These are phyloP conservation scores for Neomicropteryx cornuta DNA, from an alignment of 1,140 invertebrate genomes.

Conservation along the genomic window DNA sequence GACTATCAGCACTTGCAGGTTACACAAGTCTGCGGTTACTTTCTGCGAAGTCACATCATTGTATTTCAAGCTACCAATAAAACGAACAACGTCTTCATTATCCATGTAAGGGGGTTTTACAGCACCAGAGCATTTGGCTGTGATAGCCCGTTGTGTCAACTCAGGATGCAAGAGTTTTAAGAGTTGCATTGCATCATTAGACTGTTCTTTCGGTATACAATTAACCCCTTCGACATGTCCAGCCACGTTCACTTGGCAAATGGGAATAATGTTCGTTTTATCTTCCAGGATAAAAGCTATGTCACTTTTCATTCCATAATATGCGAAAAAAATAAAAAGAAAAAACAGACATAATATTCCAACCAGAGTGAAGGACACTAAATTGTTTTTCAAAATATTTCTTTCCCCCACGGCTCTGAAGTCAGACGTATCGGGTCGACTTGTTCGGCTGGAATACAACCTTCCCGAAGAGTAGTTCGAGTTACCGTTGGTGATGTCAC, in stretches of 20 bases:
- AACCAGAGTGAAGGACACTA: slow-evolving; percentile 51
- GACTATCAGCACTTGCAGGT: slow-evolving; percentile 54
- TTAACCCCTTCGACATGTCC: slow-evolving; percentile 41
- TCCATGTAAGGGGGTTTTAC: slow-evolving; percentile 38
- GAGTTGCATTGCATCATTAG: slow-evolving; percentile 45
- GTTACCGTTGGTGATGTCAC: slow-evolving; percentile 30
- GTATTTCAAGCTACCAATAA: slow-evolving; percentile 29
- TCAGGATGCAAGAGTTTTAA: slow-evolving; percentile 47
- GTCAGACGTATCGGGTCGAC: slow-evolving; percentile 30
- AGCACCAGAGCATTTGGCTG: slow-evolving; percentile 44
- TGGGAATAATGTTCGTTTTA: slow-evolving; percentile 41
- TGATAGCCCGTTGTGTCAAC: slow-evolving; percentile 41
- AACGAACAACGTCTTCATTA: slow-evolving; percentile 43
- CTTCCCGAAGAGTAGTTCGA: slow-evolving; percentile 24
- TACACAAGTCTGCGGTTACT: slow-evolving; percentile 46
- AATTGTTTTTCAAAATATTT: slow-evolving; percentile 44
- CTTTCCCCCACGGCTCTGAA: slow-evolving; percentile 36
- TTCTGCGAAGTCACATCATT: slow-evolving; percentile 25
- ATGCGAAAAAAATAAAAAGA: slow-evolving; percentile 49
- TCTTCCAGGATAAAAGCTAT: slow-evolving; percentile 34
- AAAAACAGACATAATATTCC: slow-evolving; percentile 51
- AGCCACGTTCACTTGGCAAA: slow-evolving; percentile 36
- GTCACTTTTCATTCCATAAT: slow-evolving; percentile 47
- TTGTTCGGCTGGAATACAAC: slow-evolving; percentile 25
- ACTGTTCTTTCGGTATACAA: slow-evolving; percentile 45